Evolutionary conservation across 2,113 vertebrate genomes (phyloP).

Genomic region (Onychostruthus taczanowskii): DNA sequence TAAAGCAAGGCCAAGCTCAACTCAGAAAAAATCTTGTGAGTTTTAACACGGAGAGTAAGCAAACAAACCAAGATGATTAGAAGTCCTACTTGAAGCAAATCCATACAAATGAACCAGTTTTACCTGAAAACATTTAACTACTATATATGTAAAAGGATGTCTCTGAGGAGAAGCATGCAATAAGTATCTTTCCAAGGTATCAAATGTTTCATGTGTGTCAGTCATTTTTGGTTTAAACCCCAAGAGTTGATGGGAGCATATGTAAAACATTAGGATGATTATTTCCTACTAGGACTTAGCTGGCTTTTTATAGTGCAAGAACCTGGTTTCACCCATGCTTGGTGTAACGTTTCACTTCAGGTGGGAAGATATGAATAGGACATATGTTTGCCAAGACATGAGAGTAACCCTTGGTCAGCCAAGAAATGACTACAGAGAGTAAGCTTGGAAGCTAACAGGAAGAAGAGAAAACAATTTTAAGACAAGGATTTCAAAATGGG

Average conservation of each 20-base stretch:
- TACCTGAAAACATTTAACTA: not conserved
- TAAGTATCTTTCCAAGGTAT: not conserved
- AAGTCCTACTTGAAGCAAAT: not conserved
- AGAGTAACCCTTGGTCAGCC: not conserved
- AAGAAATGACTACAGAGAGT: not conserved
- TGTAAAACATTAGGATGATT: not conserved
- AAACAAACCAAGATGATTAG: not conserved
- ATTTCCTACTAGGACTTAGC: not conserved
- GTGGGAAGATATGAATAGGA: not conserved
- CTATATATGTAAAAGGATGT: not conserved
- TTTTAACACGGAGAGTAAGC: not conserved
- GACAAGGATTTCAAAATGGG: conserved; percentile 6
- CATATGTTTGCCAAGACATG: not conserved
- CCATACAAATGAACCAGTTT: not conserved
- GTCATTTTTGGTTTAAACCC: not conserved
- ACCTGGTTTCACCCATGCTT: not conserved
- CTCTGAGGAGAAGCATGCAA: not conserved
- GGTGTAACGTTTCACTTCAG: not conserved
- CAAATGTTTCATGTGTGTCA: not conserved
- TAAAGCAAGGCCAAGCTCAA: not conserved
- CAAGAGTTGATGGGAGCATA: not conserved
- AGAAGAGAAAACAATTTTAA: conserved; percentile 29
- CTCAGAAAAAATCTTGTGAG: not conserved
- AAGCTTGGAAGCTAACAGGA: not conserved
- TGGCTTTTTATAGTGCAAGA: not conserved